These are phyloP conservation scores for Muscina levida DNA, from an alignment of 2,888 invertebrate genomes.

Conservation along the genomic window DNA sequence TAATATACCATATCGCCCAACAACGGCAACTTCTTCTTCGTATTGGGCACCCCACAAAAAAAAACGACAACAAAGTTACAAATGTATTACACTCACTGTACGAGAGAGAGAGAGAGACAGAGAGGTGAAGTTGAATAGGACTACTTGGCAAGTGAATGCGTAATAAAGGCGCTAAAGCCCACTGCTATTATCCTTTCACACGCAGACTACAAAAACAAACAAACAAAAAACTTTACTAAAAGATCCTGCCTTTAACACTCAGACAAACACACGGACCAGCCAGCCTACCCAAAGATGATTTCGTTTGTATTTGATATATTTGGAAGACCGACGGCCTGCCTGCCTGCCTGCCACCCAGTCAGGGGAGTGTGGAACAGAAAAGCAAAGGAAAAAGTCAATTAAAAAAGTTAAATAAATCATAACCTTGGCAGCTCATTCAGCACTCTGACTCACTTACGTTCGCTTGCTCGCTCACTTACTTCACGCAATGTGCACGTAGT, in stretches of 20 bases:
- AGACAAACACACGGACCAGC: slow-evolving; percentile 12
- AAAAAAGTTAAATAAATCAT: slow-evolving; percentile 80
- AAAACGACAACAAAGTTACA: slow-evolving; percentile 15
- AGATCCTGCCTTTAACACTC: slow-evolving; percentile 57
- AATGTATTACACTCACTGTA: no score
- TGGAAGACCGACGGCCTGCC: slow-evolving; percentile 43
- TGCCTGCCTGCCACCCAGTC: slow-evolving; percentile 25
- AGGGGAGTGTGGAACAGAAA: slow-evolving; percentile 16
- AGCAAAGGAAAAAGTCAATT: slow-evolving; percentile 78
- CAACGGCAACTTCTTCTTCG: slow-evolving; percentile 32
- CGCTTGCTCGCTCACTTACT: background rate
- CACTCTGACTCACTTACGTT: slow-evolving; percentile 28
- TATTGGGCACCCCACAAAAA: slow-evolving; percentile 8
- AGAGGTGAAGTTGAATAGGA: slow-evolving; percentile 37
- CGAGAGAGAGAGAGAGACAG: background rate
- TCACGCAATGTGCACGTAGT: background rate
- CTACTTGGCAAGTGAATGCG: slow-evolving; percentile 66
- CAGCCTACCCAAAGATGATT: slow-evolving; percentile 61
- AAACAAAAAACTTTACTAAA: slow-evolving; percentile 61
- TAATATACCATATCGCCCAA: background rate
- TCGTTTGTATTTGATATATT: slow-evolving; percentile 4
- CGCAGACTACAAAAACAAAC: slow-evolving; percentile 69
- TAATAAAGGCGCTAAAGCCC: slow-evolving; percentile 65
- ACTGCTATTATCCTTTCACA: slow-evolving; percentile 72
- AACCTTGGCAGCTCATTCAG: slow-evolving; percentile 74